Conservation (phyloP, 2,888 invertebrate species). For the Mesorhabditis spiculigera region DNA sequence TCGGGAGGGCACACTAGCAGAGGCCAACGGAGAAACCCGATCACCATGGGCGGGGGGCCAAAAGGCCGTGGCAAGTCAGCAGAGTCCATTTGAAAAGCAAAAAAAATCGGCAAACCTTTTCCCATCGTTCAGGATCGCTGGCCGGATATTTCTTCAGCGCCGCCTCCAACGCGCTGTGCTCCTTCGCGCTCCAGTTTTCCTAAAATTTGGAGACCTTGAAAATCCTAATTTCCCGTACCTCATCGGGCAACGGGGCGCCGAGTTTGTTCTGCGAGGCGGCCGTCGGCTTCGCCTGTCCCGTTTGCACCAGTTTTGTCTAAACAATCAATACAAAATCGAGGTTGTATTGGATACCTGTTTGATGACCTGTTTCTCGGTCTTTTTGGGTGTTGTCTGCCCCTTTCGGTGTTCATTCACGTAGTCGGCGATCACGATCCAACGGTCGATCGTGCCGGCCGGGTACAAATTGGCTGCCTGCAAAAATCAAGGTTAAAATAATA, state of each 20-base stretch:
- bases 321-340: no score
- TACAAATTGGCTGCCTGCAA: conserved; percentile 82
- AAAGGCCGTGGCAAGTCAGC: no score
- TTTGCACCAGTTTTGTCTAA: conserved; percentile 48
- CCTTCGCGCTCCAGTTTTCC: conserved; percentile 80
- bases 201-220: neutral
- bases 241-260: conserved; percentile 33
- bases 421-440: conserved; percentile 71
- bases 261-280: conserved; percentile 34
- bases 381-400: conserved; percentile 63
- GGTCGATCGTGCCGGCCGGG: conserved; percentile 79
- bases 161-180: conserved; percentile 91
- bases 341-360: no score
- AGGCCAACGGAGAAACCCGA: no score
- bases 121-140: conserved; percentile 87
- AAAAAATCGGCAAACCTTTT: conserved; percentile 72
- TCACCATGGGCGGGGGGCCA: no score
- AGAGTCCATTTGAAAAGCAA: no score
- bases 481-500: neutral
- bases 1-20: no score
- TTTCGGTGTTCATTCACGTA: conserved; percentile 79
- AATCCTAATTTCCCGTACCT: neutral
- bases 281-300: conserved; percentile 35
- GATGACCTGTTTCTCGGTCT: conserved; percentile 85
- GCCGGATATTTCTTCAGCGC: conserved; percentile 90